Percentiles rank a stretch among this genome's conserved stretches.
Evolutionary conservation across 2,888 invertebrate species (phyloP).

Genomic region (Pristionchus exspectatus): DNA sequence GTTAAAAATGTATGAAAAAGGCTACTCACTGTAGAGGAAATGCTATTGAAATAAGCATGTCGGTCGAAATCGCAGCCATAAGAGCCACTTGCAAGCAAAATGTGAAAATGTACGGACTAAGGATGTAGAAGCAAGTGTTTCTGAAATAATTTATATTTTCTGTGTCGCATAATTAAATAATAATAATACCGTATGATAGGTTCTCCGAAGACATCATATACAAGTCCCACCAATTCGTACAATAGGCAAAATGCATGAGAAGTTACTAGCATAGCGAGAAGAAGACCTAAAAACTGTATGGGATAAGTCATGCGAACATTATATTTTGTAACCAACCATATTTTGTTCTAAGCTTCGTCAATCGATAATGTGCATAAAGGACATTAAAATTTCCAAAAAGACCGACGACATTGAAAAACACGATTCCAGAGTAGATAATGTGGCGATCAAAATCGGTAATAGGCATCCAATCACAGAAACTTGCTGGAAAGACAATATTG

Average conservation of each 20-base stretch:
- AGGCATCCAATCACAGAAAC: background rate
- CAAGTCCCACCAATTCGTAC: constrained; percentile 21
- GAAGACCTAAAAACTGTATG: constrained; percentile 1
- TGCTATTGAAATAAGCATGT: constrained; percentile 27
- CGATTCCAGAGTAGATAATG: constrained; percentile 19
- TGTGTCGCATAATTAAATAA: too few relatives aligned
- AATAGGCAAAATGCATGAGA: constrained; percentile 10
- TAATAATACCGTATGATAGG: constrained; percentile 9
- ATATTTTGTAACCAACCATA: background rate
- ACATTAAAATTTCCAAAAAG: constrained; percentile 48
- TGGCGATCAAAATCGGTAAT: constrained; percentile 22
- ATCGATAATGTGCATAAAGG: constrained; percentile 40
- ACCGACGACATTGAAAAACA: constrained; percentile 34
- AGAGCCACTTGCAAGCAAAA: constrained; percentile 27
- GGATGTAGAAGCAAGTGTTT: constrained; percentile 10
- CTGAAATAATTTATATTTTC: too few relatives aligned
- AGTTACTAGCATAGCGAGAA: background rate
- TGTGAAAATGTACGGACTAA: constrained; percentile 42
- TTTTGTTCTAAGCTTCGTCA: constrained; percentile 26
- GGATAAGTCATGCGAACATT: background rate
- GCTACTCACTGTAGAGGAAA: constrained; percentile 9
- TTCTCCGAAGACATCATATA: background rate
- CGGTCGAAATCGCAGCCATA: constrained; percentile 50
- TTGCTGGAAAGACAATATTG: background rate
- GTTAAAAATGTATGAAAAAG: background rate